These are phyloP conservation scores for Phengaris alcon DNA, from an alignment of 2,888 invertebrate species.

Conservation along the genomic window DNA sequence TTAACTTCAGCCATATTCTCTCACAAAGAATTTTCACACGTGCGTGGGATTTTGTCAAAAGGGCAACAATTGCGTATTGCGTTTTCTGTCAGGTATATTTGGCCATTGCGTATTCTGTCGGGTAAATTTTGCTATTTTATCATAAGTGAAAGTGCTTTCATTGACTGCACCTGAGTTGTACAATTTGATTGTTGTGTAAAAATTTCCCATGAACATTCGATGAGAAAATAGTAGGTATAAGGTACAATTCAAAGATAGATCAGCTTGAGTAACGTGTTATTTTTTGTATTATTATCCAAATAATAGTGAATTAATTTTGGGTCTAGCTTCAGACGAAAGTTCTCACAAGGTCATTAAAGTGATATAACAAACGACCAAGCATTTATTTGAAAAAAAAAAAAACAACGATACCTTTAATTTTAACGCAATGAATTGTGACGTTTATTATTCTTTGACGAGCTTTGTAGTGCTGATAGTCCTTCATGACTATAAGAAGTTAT, in stretches of 20 bases:
- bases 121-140: slow-evolving; percentile 37
- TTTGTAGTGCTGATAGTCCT: too few species aligned
- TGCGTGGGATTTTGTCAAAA: slow-evolving; percentile 64
- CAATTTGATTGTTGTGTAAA: background rate
- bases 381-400: too few species aligned
- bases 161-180: slow-evolving; percentile 16
- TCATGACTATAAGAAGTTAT: too few species aligned
- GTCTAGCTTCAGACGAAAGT: background rate
- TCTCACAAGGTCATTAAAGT: background rate
- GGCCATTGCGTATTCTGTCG: slow-evolving; percentile 48
- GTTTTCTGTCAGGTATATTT: slow-evolving; percentile 47
- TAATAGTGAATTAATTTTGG: background rate
- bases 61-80: slow-evolving; percentile 50
- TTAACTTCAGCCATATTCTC: slow-evolving; percentile 38
- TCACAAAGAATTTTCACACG: slow-evolving; percentile 55
- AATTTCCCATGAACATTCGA: background rate
- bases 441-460: too few species aligned
- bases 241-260: slow-evolving; percentile 2
- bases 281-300: background rate
- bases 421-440: too few species aligned
- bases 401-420: too few species aligned
- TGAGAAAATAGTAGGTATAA: slow-evolving; percentile 19
- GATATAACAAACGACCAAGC: background rate
- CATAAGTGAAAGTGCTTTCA: slow-evolving; percentile 34
- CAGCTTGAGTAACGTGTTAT: background rate